Evolutionary conservation across 2,113 vertebrate species (phyloP), one percentile per base, ranked within the genome.

Genomic region (Clarias macrocephalus): DNA sequence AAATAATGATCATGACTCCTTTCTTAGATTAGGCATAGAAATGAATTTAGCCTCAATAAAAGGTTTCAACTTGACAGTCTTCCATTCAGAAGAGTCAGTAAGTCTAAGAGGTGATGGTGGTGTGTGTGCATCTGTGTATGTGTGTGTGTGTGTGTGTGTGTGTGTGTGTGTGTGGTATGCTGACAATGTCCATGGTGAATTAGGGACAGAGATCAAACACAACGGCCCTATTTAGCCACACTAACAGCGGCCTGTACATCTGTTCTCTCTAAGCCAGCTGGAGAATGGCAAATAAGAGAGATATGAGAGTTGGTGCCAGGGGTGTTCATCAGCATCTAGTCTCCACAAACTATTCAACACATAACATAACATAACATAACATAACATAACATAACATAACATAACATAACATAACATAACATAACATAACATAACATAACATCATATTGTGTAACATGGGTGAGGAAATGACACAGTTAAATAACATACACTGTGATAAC

Each of bases 61-160:
- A 42, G 33, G 21, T 68, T 60, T 66, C 28, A 65, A 60, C 65
- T 21, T 70, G n/a, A 66, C 52, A 56, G 72, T 77, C 25, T 63
- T 63, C 54, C 18, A 28, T 66, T 37, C 54, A 37, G 11, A 84
- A 37, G 21, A 13, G 52, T 23, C 10, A 37, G 28, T 21, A 80
- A 59, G 57, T 59, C 33, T 37, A 59, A 62, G 23, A 48, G 18
- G 18, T 84, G 60, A 5, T 48, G 48, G 48, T 48, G 48, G 48
- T 48, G 57, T 59, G 57, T 59, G 57, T 3, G 57, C 15, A 1
- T 59, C 13, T 59, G 15, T 59, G 57, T 93, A 88, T 56, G 82
- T 90, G 56, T 91, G 89, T 94, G 92, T 93, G 89, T 59, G 82
- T 90, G 56, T 91, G 89, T 94, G 92, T 93, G 89, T 59, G 80